Evolutionary conservation across 2,113 vertebrate genomes (phyloP), one percentile per base, ranked within the genome.

Genomic region (Daboia siamensis): DNA sequence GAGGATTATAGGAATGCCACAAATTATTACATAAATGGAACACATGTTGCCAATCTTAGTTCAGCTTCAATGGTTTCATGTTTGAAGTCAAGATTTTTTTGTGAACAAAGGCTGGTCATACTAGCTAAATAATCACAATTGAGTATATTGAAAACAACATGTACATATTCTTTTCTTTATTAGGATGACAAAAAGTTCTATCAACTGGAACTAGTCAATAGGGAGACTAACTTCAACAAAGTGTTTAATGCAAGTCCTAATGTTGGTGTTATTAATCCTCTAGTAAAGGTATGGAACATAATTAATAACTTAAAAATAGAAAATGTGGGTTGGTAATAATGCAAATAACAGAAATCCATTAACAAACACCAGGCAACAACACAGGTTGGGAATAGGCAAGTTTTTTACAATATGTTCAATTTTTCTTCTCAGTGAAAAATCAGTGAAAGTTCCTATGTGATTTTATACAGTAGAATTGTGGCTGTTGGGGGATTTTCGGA

Each of bases 141-240:
- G 17, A 39, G 55, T 29, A 88, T 92, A 39, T 6, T 80, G 74
- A 20, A 84, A 88, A 80, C 51, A 88, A 69, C 46, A 80, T 44
- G 15, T 13, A 29, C 26, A 64, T 86, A 97, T 96, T 97, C 64
- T 95, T 93, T 95, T 97, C 95, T 95, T 97, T 96, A 48, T 95
- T 98, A 99, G 99, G 99, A 99, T 92, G 99, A 99, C 97, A 99
- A 99, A 97, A 99, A 99, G 97, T 99, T 99, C 97, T 99, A 99
- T 98, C 99, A 99, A 96, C 98, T 99, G 97, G 99, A 99, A 95
- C 98, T 99, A 96, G 98, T 99, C 97, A 99, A 99, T 98, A 98
- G 99, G 96, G 99, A 99, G 98, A 99, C 98, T 96, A 99, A 99
- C 98, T 99, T 99, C 98, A 99, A 99, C 98, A 99, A 99, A 98